A percentile compares a stretch with the other conserved stretches of the same genome.
Evolutionary conservation across 2,113 vertebrate genomes (phyloP).

Genomic region (Phyllopteryx taeniolatus): DNA sequence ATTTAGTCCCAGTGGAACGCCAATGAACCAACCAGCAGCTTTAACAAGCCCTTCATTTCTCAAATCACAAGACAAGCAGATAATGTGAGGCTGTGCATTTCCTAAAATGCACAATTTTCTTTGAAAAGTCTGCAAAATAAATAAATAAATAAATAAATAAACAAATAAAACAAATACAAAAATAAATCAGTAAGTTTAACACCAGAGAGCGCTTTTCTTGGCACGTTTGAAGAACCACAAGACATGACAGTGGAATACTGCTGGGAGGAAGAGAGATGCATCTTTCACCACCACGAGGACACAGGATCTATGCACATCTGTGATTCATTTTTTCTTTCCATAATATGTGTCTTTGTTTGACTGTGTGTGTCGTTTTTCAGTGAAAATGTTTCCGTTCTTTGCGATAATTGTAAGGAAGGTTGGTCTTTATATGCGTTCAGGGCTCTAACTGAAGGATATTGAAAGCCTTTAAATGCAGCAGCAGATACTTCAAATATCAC

Average conservation of each 20-base stretch:
- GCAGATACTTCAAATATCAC: constrained; percentile 22
- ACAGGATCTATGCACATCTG: constrained; percentile 67
- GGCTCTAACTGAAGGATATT: constrained; percentile 35
- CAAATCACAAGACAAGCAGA: constrained; percentile 62
- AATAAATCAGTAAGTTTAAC: neutral
- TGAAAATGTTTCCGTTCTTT: constrained; percentile 55
- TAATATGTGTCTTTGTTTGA: constrained; percentile 45
- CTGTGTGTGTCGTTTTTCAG: constrained; percentile 35
- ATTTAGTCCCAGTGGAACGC: constrained; percentile 57
- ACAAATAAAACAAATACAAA: too few species aligned
- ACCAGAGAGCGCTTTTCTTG: constrained; percentile 69
- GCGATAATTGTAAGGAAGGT: constrained; percentile 31
- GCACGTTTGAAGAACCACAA: constrained; percentile 79
- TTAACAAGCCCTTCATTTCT: constrained; percentile 65
- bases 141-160: neutral
- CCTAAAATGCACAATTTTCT: constrained; percentile 67
- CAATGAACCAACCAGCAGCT: constrained; percentile 50
- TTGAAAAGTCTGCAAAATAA: constrained; percentile 17
- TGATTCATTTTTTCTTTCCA: constrained; percentile 46
- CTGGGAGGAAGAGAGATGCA: constrained; percentile 88
- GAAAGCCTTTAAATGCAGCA: constrained; percentile 36
- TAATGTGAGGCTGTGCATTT: constrained; percentile 62
- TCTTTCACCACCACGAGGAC: constrained; percentile 86
- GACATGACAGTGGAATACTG: constrained; percentile 83
- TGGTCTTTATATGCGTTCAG: constrained; percentile 34